A percentile compares a stretch with the other conserved stretches of the same genome.
Evolutionary conservation across 2,797 vertebrate species (phyloP).

Genomic region (Rhynchonycteris naso): DNA sequence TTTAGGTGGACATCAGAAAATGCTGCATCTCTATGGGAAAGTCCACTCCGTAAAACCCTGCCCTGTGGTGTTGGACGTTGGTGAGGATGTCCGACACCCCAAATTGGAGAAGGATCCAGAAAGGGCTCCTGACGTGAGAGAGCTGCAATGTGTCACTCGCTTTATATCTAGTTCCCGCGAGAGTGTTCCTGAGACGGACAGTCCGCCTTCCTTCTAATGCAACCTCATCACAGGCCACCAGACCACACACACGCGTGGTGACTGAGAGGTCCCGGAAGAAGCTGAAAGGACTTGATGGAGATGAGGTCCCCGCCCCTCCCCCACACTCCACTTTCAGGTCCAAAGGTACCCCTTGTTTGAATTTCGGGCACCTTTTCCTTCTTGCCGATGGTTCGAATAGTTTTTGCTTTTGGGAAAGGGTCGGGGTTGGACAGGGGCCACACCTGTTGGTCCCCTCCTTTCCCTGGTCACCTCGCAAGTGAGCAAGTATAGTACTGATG

Average conservation of each 20-base stretch:
- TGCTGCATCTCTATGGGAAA: neutral
- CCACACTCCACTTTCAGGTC: neutral
- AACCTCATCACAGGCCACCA: rapidly evolving
- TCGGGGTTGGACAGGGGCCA: rapidly evolving
- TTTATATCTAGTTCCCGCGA: neutral
- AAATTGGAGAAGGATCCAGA: no score
- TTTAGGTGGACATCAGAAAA: neutral
- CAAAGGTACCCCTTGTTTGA: no score
- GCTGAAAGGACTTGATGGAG: rapidly evolving
- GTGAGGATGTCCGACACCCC: rapidly evolving
- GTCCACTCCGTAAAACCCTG: neutral
- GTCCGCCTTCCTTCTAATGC: no score
- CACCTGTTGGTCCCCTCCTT: neutral
- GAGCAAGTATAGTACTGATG: rapidly evolving
- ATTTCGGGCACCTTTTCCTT: rapidly evolving
- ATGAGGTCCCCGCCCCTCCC: rapidly evolving
- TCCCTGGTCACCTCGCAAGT: neutral
- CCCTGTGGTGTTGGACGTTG: rapidly evolving
- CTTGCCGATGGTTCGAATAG: rapidly evolving
- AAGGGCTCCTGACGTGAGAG: rapidly evolving
- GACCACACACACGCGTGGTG: rapidly evolving
- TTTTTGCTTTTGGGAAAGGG: neutral
- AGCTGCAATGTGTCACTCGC: neutral
- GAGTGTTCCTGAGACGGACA: no score
- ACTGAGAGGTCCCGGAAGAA: rapidly evolving